Evolutionary conservation across 1,140 invertebrate species (phyloP).

Genomic region (Lordiphosa clarofinis): DNA sequence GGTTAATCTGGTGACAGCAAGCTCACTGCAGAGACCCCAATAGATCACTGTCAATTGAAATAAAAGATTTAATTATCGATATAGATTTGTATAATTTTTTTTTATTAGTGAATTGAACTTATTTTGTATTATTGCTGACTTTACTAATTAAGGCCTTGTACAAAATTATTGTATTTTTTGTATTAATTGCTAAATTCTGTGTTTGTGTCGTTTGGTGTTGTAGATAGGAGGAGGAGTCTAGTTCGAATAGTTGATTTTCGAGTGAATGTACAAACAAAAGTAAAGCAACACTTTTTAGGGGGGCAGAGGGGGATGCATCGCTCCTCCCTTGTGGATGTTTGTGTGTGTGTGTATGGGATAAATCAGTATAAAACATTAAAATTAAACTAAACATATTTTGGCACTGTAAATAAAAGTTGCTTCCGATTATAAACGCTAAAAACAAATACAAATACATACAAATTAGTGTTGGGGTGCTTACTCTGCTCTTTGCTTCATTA

Average conservation of each 20-base stretch:
- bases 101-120: conserved; percentile 76
- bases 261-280: conserved; percentile 65
- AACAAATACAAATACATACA: conserved; percentile 48
- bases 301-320: not conserved
- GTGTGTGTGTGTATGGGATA: conserved; percentile 16
- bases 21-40: too few relatives aligned
- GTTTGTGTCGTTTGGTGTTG: conserved; percentile 15
- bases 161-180: conserved; percentile 73
- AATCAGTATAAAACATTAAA: conserved; percentile 46
- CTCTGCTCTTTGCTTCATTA: too few relatives aligned
- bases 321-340: conserved; percentile 18
- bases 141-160: conserved; percentile 77
- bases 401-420: conserved; percentile 75
- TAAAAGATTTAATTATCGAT: too few relatives aligned
- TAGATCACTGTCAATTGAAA: too few relatives aligned
- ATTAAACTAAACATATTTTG: conserved; percentile 77
- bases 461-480: conserved; percentile 9
- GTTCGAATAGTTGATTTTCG: conserved; percentile 49
- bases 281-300: conserved; percentile 18
- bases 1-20: too few relatives aligned
- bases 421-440: conserved; percentile 25
- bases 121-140: conserved; percentile 73
- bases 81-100: conserved; percentile 31
- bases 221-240: conserved; percentile 41
- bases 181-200: conserved; percentile 67